phyloP scores from a whole-genome alignment of 1,140 invertebrate genomes.

The Wasmannia auropunctata region DNA sequence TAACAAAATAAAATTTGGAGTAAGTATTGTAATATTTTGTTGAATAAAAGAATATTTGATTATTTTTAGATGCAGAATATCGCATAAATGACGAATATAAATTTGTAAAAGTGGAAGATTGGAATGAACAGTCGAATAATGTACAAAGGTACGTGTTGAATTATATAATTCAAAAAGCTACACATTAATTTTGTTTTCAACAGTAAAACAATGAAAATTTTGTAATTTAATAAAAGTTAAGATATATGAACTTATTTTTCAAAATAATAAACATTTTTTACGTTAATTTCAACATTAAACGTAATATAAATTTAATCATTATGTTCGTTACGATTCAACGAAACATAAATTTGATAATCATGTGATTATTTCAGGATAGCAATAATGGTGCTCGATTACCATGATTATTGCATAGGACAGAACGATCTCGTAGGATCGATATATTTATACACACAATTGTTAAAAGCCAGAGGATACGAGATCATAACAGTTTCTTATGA shows the following conservation, averaged over 20 bases:
- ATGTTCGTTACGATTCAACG: too few relatives aligned
- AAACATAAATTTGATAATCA: not conserved
- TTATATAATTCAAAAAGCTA: not conserved
- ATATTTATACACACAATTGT: constrained; percentile 37
- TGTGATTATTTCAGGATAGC: constrained; percentile 29
- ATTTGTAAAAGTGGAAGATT: constrained; percentile 31
- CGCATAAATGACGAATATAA: constrained; percentile 1
- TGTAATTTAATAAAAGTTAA: not conserved
- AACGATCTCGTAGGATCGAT: constrained; percentile 8
- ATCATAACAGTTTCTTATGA: constrained; percentile 30
- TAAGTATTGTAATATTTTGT: not conserved
- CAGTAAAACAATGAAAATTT: not conserved
- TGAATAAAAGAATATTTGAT: not conserved
- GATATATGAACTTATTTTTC: not conserved
- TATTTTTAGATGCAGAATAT: constrained; percentile 47
- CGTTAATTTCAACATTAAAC: not conserved
- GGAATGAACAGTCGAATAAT: constrained; percentile 32
- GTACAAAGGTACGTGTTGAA: constrained; percentile 18
- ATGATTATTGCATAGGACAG: constrained; percentile 39
- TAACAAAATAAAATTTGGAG: not conserved
- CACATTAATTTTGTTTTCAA: not conserved
- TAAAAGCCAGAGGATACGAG: constrained; percentile 35
- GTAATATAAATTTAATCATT: too few relatives aligned
- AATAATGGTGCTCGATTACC: constrained; percentile 34
- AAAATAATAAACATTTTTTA: not conserved